Evolutionary conservation across 37 sponge, comb jelly and placozoan species (phyloP), one percentile per base, ranked within the genome.

Genomic region (Crambe crambe): DNA sequence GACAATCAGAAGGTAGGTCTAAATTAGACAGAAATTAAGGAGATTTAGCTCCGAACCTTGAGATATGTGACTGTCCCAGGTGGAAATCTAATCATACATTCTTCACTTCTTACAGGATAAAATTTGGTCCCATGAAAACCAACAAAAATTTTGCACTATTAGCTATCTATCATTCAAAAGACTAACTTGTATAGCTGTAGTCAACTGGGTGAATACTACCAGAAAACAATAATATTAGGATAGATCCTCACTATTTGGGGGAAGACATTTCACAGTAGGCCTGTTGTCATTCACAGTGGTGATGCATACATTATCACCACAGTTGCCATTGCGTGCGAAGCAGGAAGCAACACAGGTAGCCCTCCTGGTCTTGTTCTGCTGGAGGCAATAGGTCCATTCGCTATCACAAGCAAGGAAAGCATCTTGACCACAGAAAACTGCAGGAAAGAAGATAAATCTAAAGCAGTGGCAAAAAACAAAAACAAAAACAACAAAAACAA

Each of bases 361-460:
- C 23, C 18, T 17, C 41, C 58, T 12, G 32, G 74, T 73, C 37
- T 47, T 73, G 36, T 73, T 73, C 36, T 73, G 56, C 32, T 41
- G 42, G 17, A 73, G 56, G 56, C 74, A 73, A 2, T 23, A 23
- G 1, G 27, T 23, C 23, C 22, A 70, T 42, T 40, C 71, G 4
- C 42, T 42, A 35, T 70, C 71, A 17, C 71, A 70, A 12, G 43
- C 43, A 32, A 70, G 71, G 15, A 56, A 56, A 30, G 58, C 34
- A 12, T 36, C 76, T 17, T 1, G 10, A 37, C 23, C 56, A 76
- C 76, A 76, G 32, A 40, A 41, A 3, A 76, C 76, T 76, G 76
- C n/a, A 74, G 17, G 30, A 9, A 3, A 17, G 22, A 30, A 74
- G 8, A 60, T 23, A 43, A 74, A 20, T 74, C 3, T 21, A 5